Conservation (phyloP, 1,140 invertebrate genomes). For the Drosophila gunungcola region DNA sequence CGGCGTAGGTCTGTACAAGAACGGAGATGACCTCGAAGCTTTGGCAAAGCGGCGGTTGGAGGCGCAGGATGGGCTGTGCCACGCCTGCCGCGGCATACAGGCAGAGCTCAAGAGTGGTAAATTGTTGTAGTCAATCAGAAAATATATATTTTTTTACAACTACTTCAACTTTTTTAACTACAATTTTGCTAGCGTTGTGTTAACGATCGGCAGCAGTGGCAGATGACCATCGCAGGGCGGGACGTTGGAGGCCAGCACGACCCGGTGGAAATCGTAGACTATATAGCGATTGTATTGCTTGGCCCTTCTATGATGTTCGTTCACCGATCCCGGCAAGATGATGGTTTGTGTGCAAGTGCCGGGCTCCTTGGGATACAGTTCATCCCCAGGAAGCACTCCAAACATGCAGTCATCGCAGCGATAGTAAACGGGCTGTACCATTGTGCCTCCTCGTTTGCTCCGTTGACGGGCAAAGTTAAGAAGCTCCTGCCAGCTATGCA, state of each 20-base stretch:
- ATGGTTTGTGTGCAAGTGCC: slow-evolving; percentile 43
- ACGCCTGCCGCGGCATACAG: slow-evolving; percentile 72
- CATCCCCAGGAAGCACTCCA: slow-evolving; percentile 83
- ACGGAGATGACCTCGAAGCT: slow-evolving; percentile 31
- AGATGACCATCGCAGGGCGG: slow-evolving; percentile 62
- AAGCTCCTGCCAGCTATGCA: slow-evolving; percentile 84
- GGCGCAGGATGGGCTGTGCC: slow-evolving; percentile 45
- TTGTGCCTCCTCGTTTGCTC: slow-evolving; percentile 78
- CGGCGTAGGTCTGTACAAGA: slow-evolving; percentile 41
- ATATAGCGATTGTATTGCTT: slow-evolving; percentile 73
- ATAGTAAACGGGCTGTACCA: slow-evolving; percentile 85
- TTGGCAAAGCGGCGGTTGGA: slow-evolving; percentile 25
- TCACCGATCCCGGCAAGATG: slow-evolving; percentile 28
- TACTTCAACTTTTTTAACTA: slow-evolving; percentile 2
- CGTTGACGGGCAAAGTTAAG: slow-evolving; percentile 58
- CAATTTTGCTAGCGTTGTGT: slow-evolving; percentile 47
- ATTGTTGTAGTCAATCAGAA: slow-evolving; percentile 20
- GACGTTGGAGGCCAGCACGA: slow-evolving; percentile 59
- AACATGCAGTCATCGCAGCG: slow-evolving; percentile 73
- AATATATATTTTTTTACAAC: slow-evolving; percentile 26
- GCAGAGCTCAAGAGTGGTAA: slow-evolving; percentile 35
- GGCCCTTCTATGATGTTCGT: slow-evolving; percentile 36
- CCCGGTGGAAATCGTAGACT: slow-evolving; percentile 54
- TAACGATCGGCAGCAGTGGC: slow-evolving; percentile 30
- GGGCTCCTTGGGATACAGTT: slow-evolving; percentile 75